Evolutionary conservation across 1,140 invertebrate genomes (phyloP).

Genomic region (Drosophila neocordata): DNA sequence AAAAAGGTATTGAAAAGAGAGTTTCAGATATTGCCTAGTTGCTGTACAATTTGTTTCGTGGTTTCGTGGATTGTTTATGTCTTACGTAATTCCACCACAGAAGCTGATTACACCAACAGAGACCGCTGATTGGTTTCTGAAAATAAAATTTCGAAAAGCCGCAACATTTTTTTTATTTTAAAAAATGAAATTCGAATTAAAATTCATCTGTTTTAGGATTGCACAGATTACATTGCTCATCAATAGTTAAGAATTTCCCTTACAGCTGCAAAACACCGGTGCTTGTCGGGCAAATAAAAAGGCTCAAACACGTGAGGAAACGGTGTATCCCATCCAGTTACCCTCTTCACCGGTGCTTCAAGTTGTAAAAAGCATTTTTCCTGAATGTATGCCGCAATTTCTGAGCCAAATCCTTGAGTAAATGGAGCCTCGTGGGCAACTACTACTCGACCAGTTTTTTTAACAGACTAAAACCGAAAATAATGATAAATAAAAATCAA

Average conservation of each 20-base stretch:
- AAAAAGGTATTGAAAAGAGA: too few relatives aligned
- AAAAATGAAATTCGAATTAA: too few relatives aligned
- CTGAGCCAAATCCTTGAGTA: constrained; percentile 97
- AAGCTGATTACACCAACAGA: too few relatives aligned
- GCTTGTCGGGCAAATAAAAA: constrained; percentile 97
- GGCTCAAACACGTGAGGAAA: constrained; percentile 98
- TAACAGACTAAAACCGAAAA: constrained; percentile 91
- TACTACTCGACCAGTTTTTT: constrained; percentile 95
- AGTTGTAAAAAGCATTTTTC: constrained; percentile 97
- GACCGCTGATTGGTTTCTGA: too few relatives aligned
- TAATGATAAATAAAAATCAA: too few relatives aligned
- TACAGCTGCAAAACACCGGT: constrained; percentile 93
- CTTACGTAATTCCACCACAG: too few relatives aligned
- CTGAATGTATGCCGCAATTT: constrained; percentile 97
- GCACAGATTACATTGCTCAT: constrained; percentile 1
- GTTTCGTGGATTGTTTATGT: too few relatives aligned
- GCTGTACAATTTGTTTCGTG: too few relatives aligned
- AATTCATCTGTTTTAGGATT: constrained; percentile 68
- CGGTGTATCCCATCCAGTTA: constrained; percentile 98
- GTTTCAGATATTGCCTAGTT: too few relatives aligned
- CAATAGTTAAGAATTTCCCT: constrained; percentile 86
- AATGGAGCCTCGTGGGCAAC: constrained; percentile 98
- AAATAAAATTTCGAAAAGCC: too few relatives aligned
- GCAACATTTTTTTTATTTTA: too few relatives aligned
- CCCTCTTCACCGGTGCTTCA: constrained; percentile 95